Base-by-base conservation (phyloP, 2,888 invertebrate species). In the Cybosia mesomella region DNA sequence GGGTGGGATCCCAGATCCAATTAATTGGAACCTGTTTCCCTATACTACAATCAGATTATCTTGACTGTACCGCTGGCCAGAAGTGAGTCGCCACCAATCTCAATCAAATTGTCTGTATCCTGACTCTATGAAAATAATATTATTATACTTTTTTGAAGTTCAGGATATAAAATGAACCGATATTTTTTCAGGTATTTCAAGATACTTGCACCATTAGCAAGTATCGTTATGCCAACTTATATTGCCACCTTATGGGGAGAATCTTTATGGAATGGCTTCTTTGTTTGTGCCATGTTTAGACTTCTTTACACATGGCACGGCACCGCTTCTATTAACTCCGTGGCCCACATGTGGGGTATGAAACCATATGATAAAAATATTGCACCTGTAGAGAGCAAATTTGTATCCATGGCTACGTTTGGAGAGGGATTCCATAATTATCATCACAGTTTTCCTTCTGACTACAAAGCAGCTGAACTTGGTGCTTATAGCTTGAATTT, bases 381-480 rank as follows among this genome's bases (percentile, higher is more conserved):
- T 82, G 97, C 96, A 84, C 97, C 98, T 0, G 93, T 96, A 0
- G 96, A 98, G 89, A 97, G 96, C 79, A 91, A 92, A 32, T 86
- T 95, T 0, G 97, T 98, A 0, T 96, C 97, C 0, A 76, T 97
- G 0, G 89, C 96, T 21, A 96, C 96, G 0, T 88, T 97, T 55
- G 97, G 97, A 1, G 97, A 97, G 90, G 98, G 98, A 0, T 98
- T 97, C 96, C 98, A 98, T 92, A 98, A 98, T 88, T 98, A 98
- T 89, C 98, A 98, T 83, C 98, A 98, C 91, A 95, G 95, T 0
- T 98, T 98, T 94, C 98, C 98, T 0, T 97, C 97, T 96, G 98
- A 98, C 85, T 98, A 98, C 94, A 97, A 97, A 85, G 97, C 98
- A 18, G 96, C 97, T 22, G 98, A 98, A 87, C 94, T 97, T 39